These are phyloP conservation scores for Styela plicata DNA, from an alignment of 23 tunicate genomes.

Conservation along the genomic window DNA sequence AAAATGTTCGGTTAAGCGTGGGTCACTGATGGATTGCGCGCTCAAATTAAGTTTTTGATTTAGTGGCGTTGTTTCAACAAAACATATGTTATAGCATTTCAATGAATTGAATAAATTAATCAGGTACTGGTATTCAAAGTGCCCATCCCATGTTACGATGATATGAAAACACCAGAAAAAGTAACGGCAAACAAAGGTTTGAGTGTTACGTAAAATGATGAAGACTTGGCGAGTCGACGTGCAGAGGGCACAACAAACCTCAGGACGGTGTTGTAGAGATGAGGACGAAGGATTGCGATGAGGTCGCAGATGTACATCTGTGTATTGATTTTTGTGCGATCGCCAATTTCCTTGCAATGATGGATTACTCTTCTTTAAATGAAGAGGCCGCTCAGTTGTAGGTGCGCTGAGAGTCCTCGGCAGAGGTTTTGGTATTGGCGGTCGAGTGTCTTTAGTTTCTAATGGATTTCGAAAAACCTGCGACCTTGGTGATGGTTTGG, in stretches of 20 bases:
- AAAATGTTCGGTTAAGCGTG: no score
- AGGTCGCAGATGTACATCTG: neutral
- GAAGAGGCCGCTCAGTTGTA: neutral
- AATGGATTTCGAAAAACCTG: slow-evolving; percentile 17
- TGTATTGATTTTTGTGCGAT: neutral
- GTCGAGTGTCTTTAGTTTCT: slow-evolving; percentile 1
- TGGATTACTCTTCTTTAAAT: neutral
- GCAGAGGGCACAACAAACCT: slow-evolving; percentile 18
- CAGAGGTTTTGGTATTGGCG: slow-evolving; percentile 22
- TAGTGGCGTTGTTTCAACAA: no score
- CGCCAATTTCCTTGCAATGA: neutral
- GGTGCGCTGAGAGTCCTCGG: slow-evolving; percentile 29
- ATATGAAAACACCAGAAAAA: neutral
- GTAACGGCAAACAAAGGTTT: neutral
- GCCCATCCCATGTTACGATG: no score
- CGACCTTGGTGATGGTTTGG: slow-evolving; percentile 6
- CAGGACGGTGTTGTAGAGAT: neutral
- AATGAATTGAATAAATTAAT: no score
- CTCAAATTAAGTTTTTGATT: no score
- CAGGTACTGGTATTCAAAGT: no score
- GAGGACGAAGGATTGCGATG: neutral
- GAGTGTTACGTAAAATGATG: neutral
- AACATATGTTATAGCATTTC: no score
- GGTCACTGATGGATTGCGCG: no score
- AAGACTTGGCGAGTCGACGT: neutral